A percentile compares a stretch with the other conserved stretches of the same genome.
These are phyloP conservation scores for Rhincodon typus DNA, from an alignment of 2,797 vertebrate species.

Conservation along the genomic window DNA sequence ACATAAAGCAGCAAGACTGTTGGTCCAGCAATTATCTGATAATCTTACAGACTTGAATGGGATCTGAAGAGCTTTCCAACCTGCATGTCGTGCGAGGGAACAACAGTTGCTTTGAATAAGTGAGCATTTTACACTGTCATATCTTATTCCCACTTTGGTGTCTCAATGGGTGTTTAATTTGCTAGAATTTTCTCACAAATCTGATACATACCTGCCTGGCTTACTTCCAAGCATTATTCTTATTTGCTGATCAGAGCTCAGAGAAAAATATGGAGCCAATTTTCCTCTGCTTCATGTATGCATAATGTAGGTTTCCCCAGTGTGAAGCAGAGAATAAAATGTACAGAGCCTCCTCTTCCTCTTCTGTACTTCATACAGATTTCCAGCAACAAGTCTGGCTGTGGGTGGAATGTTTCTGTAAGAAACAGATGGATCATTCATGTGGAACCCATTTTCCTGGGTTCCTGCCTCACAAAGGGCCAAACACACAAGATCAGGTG, in stretches of 20 bases:
- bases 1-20: background rate
- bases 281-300: too few species aligned
- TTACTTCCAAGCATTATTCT: background rate
- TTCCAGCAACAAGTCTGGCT: background rate
- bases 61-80: background rate
- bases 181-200: background rate
- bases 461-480: background rate
- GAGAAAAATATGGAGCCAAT: background rate
- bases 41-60: background rate
- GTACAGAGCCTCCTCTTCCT: background rate
- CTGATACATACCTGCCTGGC: background rate
- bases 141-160: background rate
- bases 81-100: background rate
- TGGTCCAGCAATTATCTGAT: constrained; percentile 11
- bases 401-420: background rate
- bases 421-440: background rate
- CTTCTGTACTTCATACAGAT: background rate
- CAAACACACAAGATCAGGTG: background rate
- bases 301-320: background rate
- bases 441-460: background rate
- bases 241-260: background rate
- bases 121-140: background rate
- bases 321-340: background rate
- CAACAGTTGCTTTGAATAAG: background rate
- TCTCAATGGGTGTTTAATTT: background rate